phyloP scores from a whole-genome alignment of 2,797 vertebrate genomes.

The Squalus acanthias region DNA sequence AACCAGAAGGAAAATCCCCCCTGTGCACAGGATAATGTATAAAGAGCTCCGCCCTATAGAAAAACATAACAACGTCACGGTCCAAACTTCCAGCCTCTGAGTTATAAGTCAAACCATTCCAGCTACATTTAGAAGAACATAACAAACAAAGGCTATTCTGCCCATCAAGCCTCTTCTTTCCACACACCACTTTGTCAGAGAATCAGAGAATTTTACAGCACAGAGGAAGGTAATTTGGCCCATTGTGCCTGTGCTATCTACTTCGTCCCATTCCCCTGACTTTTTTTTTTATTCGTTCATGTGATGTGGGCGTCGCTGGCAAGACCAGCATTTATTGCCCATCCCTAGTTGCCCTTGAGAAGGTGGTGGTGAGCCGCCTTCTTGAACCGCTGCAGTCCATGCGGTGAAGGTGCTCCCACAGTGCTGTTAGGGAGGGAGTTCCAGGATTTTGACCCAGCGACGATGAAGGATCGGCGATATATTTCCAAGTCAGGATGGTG shows the following conservation, averaged over 20 bases:
- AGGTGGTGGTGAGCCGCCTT: too few relatives aligned
- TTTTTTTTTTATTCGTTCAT: not conserved
- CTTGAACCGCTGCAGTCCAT: too few relatives aligned
- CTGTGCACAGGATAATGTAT: constrained; percentile 94
- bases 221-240: not conserved
- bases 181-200: not conserved
- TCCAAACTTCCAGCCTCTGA: not conserved
- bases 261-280: not conserved
- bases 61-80: constrained; percentile 33
- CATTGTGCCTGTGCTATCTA: not conserved
- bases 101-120: not conserved
- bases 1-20: constrained; percentile 95
- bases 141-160: not conserved
- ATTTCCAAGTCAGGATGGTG: too few relatives aligned
- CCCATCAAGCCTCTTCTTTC: not conserved
- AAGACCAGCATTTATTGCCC: too few relatives aligned
- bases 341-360: too few relatives aligned
- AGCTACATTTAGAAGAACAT: not conserved
- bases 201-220: not conserved
- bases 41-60: constrained; percentile 83
- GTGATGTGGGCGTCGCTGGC: too few relatives aligned
- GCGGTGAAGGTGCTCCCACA: too few relatives aligned
- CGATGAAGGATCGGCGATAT: too few relatives aligned
- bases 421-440: too few relatives aligned
- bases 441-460: too few relatives aligned